Conservation (phyloP, 2,888 invertebrate species). For the Nasonovia ribisnigri region DNA sequence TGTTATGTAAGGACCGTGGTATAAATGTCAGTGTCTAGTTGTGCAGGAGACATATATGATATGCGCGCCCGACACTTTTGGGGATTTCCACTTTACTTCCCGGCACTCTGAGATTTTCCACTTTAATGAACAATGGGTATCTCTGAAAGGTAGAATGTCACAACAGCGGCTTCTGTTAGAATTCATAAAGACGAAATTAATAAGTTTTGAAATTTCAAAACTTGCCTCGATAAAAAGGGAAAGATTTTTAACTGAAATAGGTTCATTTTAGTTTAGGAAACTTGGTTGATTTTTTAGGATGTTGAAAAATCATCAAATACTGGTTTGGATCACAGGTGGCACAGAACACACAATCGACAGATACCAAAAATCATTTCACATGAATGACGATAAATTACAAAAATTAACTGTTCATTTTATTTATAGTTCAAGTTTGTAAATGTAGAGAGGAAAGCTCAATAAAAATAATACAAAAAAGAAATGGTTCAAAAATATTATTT, state of each 20-base stretch:
- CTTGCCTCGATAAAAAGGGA: not conserved
- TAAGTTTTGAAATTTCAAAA: not conserved
- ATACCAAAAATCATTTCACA: not conserved
- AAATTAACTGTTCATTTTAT: not conserved
- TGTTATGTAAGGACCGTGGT: no score
- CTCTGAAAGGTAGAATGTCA: no score
- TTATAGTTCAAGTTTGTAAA: not conserved
- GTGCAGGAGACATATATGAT: no score
- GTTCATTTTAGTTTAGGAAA: not conserved
- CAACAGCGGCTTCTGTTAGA: not conserved
- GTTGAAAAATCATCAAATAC: not conserved
- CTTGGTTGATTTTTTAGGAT: not conserved
- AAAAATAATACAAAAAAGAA: slow-evolving; percentile 1
- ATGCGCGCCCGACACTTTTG: no score
- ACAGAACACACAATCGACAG: not conserved
- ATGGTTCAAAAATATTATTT: slow-evolving; percentile 52
- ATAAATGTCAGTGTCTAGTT: no score
- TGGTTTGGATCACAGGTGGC: not conserved
- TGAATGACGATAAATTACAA: not conserved
- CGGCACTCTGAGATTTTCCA: no score
- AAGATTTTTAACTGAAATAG: not conserved
- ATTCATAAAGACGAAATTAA: not conserved
- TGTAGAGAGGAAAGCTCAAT: not conserved
- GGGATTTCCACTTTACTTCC: no score
- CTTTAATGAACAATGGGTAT: no score